phyloP scores from a whole-genome alignment of 2,113 vertebrate species.

The Recurvirostra avosetta region DNA sequence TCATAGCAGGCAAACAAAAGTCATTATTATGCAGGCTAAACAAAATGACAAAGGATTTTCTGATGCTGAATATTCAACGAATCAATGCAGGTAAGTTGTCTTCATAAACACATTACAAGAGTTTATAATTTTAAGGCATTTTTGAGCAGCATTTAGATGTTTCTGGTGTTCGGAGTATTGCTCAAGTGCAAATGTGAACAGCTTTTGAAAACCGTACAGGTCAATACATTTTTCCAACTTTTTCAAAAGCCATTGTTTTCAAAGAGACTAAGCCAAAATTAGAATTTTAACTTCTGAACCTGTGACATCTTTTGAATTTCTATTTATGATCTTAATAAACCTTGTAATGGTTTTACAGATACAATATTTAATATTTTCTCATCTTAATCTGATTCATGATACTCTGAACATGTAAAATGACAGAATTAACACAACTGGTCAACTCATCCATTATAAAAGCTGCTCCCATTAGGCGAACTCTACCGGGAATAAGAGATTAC shows the following conservation, averaged over 20 bases:
- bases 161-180: neutral
- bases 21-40: conserved; percentile 56
- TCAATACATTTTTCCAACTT: neutral
- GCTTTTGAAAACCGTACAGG: neutral
- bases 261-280: neutral
- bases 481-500: neutral
- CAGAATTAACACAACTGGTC: conserved; percentile 17
- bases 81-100: conserved; percentile 6
- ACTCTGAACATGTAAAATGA: neutral
- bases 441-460: conserved; percentile 28
- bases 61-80: conserved; percentile 55
- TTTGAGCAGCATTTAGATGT: neutral
- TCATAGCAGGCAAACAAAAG: conserved; percentile 45
- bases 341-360: neutral
- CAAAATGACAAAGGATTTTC: conserved; percentile 55
- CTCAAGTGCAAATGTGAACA: neutral
- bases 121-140: neutral
- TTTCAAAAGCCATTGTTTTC: neutral
- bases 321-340: conserved; percentile 36
- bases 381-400: conserved; percentile 24
- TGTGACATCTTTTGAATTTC: neutral
- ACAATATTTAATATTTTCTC: neutral
- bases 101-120: neutral
- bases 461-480: neutral
- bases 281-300: neutral